phyloP scores from a whole-genome alignment of 2,797 vertebrate species.

The Pseudotriccus pelzelni region DNA sequence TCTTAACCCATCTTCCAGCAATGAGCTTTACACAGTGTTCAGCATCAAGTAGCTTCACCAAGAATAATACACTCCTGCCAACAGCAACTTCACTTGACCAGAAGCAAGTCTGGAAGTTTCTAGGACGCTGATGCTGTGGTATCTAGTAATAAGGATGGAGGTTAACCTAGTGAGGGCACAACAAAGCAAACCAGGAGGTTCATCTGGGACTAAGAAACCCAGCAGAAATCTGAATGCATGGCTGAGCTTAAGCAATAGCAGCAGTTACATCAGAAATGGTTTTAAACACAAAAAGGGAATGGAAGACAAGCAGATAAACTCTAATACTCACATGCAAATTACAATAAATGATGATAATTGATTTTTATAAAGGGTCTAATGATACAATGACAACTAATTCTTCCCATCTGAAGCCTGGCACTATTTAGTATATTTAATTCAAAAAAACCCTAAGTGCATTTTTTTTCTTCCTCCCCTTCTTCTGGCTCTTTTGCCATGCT shows the following conservation, averaged over 20 bases:
- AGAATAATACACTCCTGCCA: neutral
- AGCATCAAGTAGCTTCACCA: fast-evolving
- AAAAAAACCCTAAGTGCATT: fast-evolving
- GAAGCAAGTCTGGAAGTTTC: neutral
- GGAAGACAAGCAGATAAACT: neutral
- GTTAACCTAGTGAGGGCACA: neutral
- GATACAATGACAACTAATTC: neutral
- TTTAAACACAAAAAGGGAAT: slow-evolving; percentile 6
- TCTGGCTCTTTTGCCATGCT: neutral
- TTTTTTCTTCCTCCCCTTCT: neutral
- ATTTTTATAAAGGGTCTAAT: neutral
- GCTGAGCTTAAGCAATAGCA: neutral
- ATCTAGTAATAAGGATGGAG: neutral
- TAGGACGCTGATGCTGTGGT: neutral
- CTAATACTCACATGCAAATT: neutral
- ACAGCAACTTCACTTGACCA: neutral
- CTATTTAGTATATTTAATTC: neutral
- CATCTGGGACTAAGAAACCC: neutral
- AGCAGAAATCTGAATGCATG: neutral
- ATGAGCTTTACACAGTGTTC: neutral
- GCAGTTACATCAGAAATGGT: neutral
- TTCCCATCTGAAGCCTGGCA: neutral
- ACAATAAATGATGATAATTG: neutral
- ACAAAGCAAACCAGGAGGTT: neutral
- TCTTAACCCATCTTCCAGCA: neutral